phyloP scores from a whole-genome alignment of 1,140 invertebrate species.

The Nylanderia fulva region DNA sequence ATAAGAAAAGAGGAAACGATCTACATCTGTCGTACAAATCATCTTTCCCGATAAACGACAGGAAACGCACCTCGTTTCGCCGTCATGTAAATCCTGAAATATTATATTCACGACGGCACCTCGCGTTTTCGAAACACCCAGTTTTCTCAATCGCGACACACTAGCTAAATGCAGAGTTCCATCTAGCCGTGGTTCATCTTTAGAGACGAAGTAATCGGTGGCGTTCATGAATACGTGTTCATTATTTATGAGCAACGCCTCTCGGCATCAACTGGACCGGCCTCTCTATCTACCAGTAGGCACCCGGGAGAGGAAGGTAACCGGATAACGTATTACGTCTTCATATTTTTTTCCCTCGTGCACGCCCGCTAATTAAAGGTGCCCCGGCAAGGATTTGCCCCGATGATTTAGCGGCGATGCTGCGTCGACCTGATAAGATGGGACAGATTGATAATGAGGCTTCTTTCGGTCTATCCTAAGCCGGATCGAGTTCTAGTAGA shows the following conservation, averaged over 20 bases:
- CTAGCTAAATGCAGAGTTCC: conserved; percentile 28
- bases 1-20: neutral
- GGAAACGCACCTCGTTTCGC: conserved; percentile 23
- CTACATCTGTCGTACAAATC: conserved; percentile 21
- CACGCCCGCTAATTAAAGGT: conserved; percentile 81
- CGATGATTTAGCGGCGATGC: conserved; percentile 77
- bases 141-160: conserved; percentile 43
- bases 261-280: conserved; percentile 76
- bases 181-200: conserved; percentile 68
- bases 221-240: conserved; percentile 78
- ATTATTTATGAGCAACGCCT: conserved; percentile 80
- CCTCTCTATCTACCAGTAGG: conserved; percentile 75
- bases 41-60: conserved; percentile 1
- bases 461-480: conserved; percentile 66
- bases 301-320: conserved; percentile 62
- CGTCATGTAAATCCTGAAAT: neutral
- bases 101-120: neutral
- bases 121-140: neutral
- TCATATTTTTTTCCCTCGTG: conserved; percentile 80
- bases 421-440: conserved; percentile 77
- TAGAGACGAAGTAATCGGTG: conserved; percentile 71
- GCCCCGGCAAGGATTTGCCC: conserved; percentile 73
- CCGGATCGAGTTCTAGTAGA: conserved; percentile 61
- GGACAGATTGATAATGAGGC: conserved; percentile 75
- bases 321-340: conserved; percentile 80